Conservation (phyloP, 2,888 invertebrate genomes). For the Toxonevra muliebris region DNA sequence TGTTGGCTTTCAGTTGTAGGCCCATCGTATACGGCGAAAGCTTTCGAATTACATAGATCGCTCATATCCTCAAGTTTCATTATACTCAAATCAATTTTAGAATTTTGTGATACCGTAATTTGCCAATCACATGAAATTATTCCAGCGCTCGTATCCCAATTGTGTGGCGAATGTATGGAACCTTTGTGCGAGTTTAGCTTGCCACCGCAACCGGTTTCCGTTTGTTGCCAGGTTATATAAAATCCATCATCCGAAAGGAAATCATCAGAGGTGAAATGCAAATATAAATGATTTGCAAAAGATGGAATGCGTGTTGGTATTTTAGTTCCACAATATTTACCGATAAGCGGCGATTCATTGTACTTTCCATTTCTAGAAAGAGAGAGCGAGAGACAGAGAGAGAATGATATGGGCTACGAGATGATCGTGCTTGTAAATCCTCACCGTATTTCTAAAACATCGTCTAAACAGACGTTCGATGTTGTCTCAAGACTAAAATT, state of each 20-base stretch:
- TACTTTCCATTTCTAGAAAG: slow-evolving; percentile 78
- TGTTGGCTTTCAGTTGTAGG: slow-evolving; percentile 38
- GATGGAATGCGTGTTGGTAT: slow-evolving; percentile 76
- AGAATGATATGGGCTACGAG: no score
- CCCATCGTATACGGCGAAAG: slow-evolving; percentile 65
- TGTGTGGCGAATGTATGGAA: slow-evolving; percentile 84
- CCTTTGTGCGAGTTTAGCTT: slow-evolving; percentile 75
- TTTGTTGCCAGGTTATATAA: slow-evolving; percentile 73
- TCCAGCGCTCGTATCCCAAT: slow-evolving; percentile 76
- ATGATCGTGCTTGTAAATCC: not conserved
- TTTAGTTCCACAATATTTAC: slow-evolving; percentile 77
- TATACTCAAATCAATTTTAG: slow-evolving; percentile 72
- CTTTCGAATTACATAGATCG: slow-evolving; percentile 67
- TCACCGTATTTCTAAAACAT: slow-evolving; percentile 79
- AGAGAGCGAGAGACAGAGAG: not conserved
- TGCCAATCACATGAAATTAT: slow-evolving; percentile 84
- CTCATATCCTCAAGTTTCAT: slow-evolving; percentile 66
- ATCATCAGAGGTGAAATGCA: slow-evolving; percentile 80
- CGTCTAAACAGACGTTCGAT: slow-evolving; percentile 69
- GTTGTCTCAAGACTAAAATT: slow-evolving; percentile 73
- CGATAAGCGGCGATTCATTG: slow-evolving; percentile 78
- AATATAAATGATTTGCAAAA: slow-evolving; percentile 76
- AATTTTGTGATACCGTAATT: slow-evolving; percentile 79
- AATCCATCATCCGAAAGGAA: slow-evolving; percentile 75
- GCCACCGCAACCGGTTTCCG: slow-evolving; percentile 83